phyloP scores from a whole-genome alignment of 2,113 vertebrate species.

The Mormyrus lacerda region DNA sequence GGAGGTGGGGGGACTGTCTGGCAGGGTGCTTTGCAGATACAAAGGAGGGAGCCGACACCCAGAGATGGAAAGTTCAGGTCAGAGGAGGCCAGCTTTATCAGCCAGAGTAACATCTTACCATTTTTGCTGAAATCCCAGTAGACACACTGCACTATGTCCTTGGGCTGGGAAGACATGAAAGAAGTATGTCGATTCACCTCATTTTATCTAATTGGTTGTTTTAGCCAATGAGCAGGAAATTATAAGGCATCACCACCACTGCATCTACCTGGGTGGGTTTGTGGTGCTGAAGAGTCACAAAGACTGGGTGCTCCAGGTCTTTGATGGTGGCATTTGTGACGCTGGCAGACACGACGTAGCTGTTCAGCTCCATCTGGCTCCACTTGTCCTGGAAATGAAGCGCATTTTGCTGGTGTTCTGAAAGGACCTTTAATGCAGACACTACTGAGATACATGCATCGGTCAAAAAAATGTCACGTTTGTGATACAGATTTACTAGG shows the following conservation, averaged over 20 bases:
- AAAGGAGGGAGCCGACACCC: background rate
- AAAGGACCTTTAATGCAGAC: background rate
- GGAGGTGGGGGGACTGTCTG: background rate
- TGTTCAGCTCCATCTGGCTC: conserved; percentile 52
- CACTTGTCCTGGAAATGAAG: conserved; percentile 50
- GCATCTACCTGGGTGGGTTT: conserved; percentile 56
- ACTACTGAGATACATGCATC: background rate
- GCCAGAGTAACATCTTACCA: conserved; percentile 37
- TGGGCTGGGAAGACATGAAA: conserved; percentile 51
- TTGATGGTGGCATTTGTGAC: conserved; percentile 63
- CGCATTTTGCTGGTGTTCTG: too few species aligned
- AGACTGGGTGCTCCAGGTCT: conserved; percentile 64
- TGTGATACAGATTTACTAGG: background rate
- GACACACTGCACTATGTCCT: conserved; percentile 56
- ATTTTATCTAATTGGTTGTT: background rate
- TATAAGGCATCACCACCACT: background rate
- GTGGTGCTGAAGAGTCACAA: conserved; percentile 65
- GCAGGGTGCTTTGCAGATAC: background rate
- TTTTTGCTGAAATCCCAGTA: conserved; percentile 82
- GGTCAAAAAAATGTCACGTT: background rate
- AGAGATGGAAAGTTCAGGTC: background rate
- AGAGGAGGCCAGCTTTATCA: background rate
- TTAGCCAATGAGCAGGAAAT: background rate
- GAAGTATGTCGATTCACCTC: background rate
- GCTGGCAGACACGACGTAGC: conserved; percentile 78